Base-by-base conservation (phyloP, 2,797 vertebrate genomes). In the Distichodus sexfasciatus region DNA sequence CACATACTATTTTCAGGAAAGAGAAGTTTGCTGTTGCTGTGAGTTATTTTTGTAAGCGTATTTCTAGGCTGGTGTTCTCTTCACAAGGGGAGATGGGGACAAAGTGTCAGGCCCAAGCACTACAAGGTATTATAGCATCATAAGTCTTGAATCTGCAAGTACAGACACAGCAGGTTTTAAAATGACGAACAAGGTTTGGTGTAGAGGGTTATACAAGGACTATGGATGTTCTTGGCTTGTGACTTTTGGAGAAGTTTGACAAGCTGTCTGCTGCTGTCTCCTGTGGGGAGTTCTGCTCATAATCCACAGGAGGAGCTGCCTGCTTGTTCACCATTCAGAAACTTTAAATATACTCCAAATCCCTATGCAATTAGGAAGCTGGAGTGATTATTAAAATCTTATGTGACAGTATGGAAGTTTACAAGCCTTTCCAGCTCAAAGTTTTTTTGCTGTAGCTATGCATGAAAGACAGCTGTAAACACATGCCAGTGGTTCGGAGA, bases 181-280 rank as follows among this genome's bases (percentile, higher is more conserved):
- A 60, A 14, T 7, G 12, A 26, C 41, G 21, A 60, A 4, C 24
- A 23, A 8, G 31, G 55, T 38, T 31, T 29, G 35, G 24, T 15
- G 14, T 60, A 21, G 2, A 11, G 24, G 17, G 21, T 50, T 48
- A 23, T 12, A 51, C 11, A 1, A 29, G 17, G 8, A 54, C 51
- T 54, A 54, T 9, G 35, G 51, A 54, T 19, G 51, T 54, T 54
- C 51, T 35, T 19, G 19, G 53, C 9, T 24, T 15, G 12, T 47
- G 41, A 67, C 53, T 46, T 66, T 44, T 2, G 19, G 17, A 36
- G 40, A 41, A 46, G 28, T 57, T 35, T 36, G 53, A 67, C 53
- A 58, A 40, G 10, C 29, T 53, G 47, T 29, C 23, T 47, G 33
- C 6, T 36, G 19, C 54, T 4, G 55, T 28, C 57, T 43, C 24